These are phyloP conservation scores for Florisuga fusca DNA, from an alignment of 2,797 vertebrate species.

Conservation along the genomic window DNA sequence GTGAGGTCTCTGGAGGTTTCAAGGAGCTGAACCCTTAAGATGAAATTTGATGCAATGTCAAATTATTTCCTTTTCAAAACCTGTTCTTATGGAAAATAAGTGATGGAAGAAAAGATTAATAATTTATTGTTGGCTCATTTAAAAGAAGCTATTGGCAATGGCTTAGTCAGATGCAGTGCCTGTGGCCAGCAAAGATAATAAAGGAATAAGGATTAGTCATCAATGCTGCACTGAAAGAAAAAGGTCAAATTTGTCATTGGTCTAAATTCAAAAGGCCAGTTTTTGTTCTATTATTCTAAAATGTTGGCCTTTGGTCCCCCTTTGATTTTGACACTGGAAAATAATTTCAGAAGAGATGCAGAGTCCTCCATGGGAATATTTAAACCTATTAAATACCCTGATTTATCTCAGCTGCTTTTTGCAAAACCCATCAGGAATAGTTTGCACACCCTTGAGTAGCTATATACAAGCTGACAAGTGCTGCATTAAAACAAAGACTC, in stretches of 20 bases:
- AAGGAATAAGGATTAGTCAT: conserved; percentile 53
- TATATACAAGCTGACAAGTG: background rate
- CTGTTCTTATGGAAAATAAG: background rate
- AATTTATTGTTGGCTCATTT: conserved; percentile 27
- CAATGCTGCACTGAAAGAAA: background rate
- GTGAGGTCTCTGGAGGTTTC: background rate
- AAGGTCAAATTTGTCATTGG: conserved; percentile 32
- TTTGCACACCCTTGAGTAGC: background rate
- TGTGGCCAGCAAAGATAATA: conserved; percentile 30
- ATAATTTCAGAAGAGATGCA: background rate
- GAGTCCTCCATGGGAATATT: background rate
- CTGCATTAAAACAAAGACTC: background rate
- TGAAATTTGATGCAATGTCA: background rate
- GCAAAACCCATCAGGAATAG: background rate
- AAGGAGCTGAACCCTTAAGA: background rate
- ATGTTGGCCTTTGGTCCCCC: background rate
- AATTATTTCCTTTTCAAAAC: background rate
- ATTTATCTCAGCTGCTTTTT: background rate
- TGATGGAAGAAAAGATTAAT: background rate
- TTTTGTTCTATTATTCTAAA: conserved; percentile 8
- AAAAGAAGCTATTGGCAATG: conserved; percentile 27
- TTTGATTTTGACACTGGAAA: background rate
- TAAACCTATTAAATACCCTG: background rate
- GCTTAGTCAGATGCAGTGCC: conserved; percentile 31
- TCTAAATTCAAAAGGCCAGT: background rate